Base-by-base conservation (phyloP, 2,113 vertebrate genomes). In the Pterocles orientalis region DNA sequence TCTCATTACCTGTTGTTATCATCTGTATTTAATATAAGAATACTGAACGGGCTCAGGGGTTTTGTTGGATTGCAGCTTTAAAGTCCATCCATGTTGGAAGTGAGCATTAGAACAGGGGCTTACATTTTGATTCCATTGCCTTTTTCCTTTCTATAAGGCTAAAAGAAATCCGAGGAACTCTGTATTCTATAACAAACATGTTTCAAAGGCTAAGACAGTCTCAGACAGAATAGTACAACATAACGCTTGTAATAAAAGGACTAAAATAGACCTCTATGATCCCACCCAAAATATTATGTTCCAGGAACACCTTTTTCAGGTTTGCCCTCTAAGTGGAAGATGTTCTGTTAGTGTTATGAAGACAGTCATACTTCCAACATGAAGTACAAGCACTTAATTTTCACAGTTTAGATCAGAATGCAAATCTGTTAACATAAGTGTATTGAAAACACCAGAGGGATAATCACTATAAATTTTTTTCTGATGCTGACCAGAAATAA, bases 1-100 rank as follows among this genome's bases (percentile, higher is more conserved):
- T 61, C 6, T 68, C 10, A 41, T 78, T 71, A 21, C 12, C 39
- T 41, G 12, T 45, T 82, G 53, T 2, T 76, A 79, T 19, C n/a
- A 64, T 9, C 13, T 47, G 17, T 33, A 60, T 54, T 83, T 84
- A 56, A 7, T 41, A 12, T 47, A 62, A 69, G 50, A 86, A 51
- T 17, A 21, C 24, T 13, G 31, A 1, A 1, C 5, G 4, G 1
- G 0, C 19, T 16, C 2, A 3, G 8, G 8, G 1, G 0, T 7
- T 71, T 80, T 48, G 18, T 19, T 2, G 0, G 60, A 29, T 43
- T 90, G 12, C 23, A 79, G 5, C 23, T 78, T 79, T 31, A n/a
- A 75, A 70, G 7, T 69, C 33, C 23, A 47, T 11, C 9, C 7
- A 41, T 47, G 12, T 4, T 81, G 7, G 6, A 90, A 8, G 76